Evolutionary conservation across 2,797 vertebrate genomes (phyloP).

Genomic region (Gouania willdenowi): DNA sequence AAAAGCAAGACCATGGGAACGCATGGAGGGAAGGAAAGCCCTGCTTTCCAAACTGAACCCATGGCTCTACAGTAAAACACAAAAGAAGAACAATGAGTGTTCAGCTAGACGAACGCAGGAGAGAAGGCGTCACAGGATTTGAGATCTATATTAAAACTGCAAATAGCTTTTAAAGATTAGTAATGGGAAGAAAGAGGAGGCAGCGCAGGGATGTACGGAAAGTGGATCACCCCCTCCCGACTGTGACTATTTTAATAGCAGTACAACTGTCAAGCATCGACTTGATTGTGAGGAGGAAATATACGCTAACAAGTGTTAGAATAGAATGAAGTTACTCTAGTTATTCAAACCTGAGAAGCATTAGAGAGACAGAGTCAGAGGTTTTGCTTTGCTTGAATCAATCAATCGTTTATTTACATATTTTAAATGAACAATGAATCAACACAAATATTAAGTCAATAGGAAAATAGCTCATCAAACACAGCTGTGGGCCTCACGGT

Average conservation of each 20-base stretch:
- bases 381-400: too few species aligned
- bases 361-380: too few species aligned
- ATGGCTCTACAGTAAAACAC: conserved; percentile 58
- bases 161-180: conserved; percentile 81
- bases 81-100: conserved; percentile 58
- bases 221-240: conserved; percentile 61
- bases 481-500: too few species aligned
- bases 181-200: conserved; percentile 70
- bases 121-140: conserved; percentile 67
- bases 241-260: conserved; percentile 69
- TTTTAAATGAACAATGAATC: too few species aligned
- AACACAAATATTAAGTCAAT: too few species aligned
- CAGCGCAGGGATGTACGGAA: conserved; percentile 66
- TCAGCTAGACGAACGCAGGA: conserved; percentile 14
- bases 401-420: too few species aligned
- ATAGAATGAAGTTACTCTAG: too few species aligned
- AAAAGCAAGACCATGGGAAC: conserved; percentile 70
- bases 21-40: conserved; percentile 54
- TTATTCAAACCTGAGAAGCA: too few species aligned
- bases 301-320: conserved; percentile 59
- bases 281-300: conserved; percentile 63
- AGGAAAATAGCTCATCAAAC: too few species aligned
- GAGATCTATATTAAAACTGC: conserved; percentile 79
- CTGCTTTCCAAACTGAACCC: conserved; percentile 48
- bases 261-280: conserved; percentile 63